Conservation (phyloP, 2,797 vertebrate genomes). For the Sarcophilus harrisii region DNA sequence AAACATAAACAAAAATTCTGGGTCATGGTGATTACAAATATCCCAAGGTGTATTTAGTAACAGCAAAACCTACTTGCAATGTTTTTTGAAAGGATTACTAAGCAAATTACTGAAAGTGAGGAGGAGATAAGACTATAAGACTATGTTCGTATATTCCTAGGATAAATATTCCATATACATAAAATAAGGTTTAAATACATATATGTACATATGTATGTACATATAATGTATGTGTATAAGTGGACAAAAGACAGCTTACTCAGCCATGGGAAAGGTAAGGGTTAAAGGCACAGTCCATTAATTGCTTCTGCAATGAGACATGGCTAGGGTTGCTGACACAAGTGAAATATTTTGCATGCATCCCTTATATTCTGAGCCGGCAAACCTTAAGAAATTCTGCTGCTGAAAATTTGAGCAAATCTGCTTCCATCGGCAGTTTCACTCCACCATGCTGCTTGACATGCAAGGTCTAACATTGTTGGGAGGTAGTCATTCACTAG, state of each 20-base stretch:
- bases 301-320: slow-evolving; percentile 51
- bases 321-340: slow-evolving; percentile 53
- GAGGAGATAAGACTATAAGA: slow-evolving; percentile 6
- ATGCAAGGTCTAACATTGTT: slow-evolving; percentile 37
- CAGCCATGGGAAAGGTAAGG: slow-evolving; percentile 11
- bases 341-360: slow-evolving; percentile 52
- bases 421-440: slow-evolving; percentile 75
- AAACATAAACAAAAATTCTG: neutral
- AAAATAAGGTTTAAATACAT: neutral
- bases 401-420: slow-evolving; percentile 61
- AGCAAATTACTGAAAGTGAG: neutral
- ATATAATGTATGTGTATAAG: neutral
- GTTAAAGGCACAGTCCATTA: slow-evolving; percentile 50
- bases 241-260: neutral
- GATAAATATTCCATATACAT: neutral
- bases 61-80: neutral
- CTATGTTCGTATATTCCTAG: neutral
- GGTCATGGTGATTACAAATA: neutral
- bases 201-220: too few relatives aligned
- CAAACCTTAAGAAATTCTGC: slow-evolving; percentile 70
- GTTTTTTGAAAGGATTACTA: neutral
- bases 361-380: slow-evolving; percentile 36
- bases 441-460: slow-evolving; percentile 57
- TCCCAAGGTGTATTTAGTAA: neutral
- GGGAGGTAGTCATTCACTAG: slow-evolving; percentile 67